phyloP scores from a whole-genome alignment of 2,888 invertebrate genomes.

The Lottia scabra region DNA sequence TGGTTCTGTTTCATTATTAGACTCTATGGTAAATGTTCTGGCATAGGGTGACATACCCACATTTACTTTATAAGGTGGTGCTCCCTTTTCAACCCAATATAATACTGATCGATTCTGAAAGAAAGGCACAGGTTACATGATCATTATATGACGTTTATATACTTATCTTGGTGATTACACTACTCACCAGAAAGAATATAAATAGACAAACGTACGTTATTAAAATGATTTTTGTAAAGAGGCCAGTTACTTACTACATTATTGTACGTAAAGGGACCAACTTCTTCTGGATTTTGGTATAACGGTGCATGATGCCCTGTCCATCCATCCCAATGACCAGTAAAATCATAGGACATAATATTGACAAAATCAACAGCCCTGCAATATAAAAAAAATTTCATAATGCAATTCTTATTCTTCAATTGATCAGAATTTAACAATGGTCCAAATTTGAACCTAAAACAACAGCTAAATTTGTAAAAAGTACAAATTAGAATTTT shows the following conservation, averaged over 20 bases:
- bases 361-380: not conserved
- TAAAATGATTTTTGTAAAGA: not conserved
- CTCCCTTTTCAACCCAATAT: not conserved
- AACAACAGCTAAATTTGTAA: too few relatives aligned
- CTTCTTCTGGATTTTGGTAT: not conserved
- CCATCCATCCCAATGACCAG: constrained; percentile 1
- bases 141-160: too few relatives aligned
- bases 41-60: not conserved
- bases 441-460: too few relatives aligned
- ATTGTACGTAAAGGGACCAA: not conserved
- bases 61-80: not conserved
- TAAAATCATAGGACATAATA: not conserved
- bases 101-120: not conserved
- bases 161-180: too few relatives aligned
- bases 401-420: too few relatives aligned
- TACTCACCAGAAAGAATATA: too few relatives aligned
- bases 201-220: too few relatives aligned
- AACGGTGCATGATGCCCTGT: not conserved
- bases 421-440: too few relatives aligned
- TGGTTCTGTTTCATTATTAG: not conserved
- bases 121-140: not conserved
- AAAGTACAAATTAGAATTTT: too few relatives aligned
- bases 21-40: not conserved
- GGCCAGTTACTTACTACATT: not conserved
- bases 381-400: not conserved